phyloP scores from a whole-genome alignment of 2,113 vertebrate genomes.

The Lipotes vexillifer region DNA sequence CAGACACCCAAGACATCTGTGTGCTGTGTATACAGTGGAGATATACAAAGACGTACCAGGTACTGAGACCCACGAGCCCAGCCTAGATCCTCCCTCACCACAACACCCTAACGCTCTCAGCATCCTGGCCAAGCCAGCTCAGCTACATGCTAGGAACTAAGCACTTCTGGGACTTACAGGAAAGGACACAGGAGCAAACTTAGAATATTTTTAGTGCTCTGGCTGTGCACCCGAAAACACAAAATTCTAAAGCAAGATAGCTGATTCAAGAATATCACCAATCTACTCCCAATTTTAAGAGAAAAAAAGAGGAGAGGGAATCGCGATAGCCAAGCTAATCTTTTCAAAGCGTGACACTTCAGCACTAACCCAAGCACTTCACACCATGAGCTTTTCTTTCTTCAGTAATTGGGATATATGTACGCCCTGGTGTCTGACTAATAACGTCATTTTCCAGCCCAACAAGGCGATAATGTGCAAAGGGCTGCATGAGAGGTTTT shows the following conservation, averaged over 20 bases:
- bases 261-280: not conserved
- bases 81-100: slow-evolving; percentile 62
- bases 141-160: slow-evolving; percentile 31
- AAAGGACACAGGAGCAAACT: slow-evolving; percentile 10
- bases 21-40: slow-evolving; percentile 79
- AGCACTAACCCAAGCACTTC: not conserved
- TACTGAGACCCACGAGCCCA: slow-evolving; percentile 77
- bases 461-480: slow-evolving; percentile 49
- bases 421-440: not conserved
- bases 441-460: not conserved
- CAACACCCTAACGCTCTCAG: slow-evolving; percentile 19
- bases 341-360: not conserved
- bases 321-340: slow-evolving; percentile 1
- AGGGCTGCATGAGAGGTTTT: not conserved
- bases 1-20: slow-evolving; percentile 79
- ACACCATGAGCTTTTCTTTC: not conserved
- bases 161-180: slow-evolving; percentile 12
- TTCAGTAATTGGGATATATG: not conserved
- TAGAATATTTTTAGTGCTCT: not conserved
- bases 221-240: slow-evolving; percentile 1
- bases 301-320: not conserved
- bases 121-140: slow-evolving; percentile 44
- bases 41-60: slow-evolving; percentile 78
- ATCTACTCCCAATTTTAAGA: slow-evolving; percentile 20
- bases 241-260: not conserved